These are phyloP conservation scores for Rhyacophila evoluta DNA, from an alignment of 2,888 invertebrate species.

Conservation along the genomic window DNA sequence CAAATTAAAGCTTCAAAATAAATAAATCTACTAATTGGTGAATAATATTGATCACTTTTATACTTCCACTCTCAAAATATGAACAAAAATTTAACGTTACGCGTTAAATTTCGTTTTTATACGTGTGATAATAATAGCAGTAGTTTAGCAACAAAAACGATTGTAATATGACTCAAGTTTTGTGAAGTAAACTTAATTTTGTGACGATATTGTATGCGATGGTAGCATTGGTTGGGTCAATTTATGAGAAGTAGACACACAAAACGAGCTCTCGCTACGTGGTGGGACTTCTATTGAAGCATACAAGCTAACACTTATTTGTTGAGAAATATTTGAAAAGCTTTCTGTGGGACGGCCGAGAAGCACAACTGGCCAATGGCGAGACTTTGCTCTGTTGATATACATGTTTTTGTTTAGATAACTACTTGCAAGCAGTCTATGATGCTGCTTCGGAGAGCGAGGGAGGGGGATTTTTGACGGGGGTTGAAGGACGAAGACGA, in stretches of 20 bases:
- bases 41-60: too few species aligned
- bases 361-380: constrained; percentile 61
- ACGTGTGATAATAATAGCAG: too few species aligned
- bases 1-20: too few species aligned
- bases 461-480: constrained; percentile 35
- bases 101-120: too few species aligned
- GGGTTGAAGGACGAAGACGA: neutral
- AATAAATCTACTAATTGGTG: too few species aligned
- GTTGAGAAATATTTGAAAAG: constrained; percentile 56
- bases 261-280: constrained; percentile 42
- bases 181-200: neutral
- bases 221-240: neutral
- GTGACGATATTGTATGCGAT: neutral
- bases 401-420: constrained; percentile 71
- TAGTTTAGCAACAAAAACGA: too few species aligned
- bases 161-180: neutral
- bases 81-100: too few species aligned
- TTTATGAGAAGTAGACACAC: neutral
- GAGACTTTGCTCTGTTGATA: constrained; percentile 59
- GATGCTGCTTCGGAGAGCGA: constrained; percentile 27
- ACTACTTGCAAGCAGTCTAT: constrained; percentile 10
- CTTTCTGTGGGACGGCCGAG: constrained; percentile 55
- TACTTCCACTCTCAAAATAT: too few species aligned
- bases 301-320: constrained; percentile 54
- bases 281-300: neutral